These are phyloP conservation scores for Gymnogyps californianus DNA, from an alignment of 2,113 vertebrate genomes.

Conservation along the genomic window DNA sequence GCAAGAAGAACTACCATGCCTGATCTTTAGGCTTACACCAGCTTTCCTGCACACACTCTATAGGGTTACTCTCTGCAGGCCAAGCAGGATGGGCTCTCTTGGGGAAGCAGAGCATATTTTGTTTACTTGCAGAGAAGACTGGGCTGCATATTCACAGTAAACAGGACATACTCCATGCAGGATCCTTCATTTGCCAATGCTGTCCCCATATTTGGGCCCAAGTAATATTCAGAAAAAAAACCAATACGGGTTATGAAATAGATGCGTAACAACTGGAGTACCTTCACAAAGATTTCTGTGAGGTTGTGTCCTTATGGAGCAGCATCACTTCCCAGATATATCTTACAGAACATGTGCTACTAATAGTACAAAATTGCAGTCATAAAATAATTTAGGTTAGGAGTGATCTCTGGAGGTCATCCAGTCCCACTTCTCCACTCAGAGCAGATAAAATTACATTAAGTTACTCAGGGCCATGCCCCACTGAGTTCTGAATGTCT, in stretches of 20 bases:
- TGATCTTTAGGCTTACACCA: background rate
- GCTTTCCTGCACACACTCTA: background rate
- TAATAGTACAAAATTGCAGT: background rate
- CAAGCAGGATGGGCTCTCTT: background rate
- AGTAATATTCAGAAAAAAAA: background rate
- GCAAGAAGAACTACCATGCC: background rate
- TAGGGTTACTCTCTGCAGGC: background rate
- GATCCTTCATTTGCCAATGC: background rate
- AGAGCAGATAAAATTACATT: background rate
- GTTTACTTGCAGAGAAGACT: background rate
- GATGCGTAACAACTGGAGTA: background rate
- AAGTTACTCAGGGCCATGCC: background rate
- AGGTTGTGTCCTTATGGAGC: background rate
- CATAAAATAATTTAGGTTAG: background rate
- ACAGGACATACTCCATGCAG: background rate
- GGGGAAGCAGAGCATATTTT: background rate
- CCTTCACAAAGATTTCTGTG: background rate
- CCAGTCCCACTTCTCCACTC: background rate
- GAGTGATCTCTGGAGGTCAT: background rate
- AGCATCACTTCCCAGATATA: background rate
- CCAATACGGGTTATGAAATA: background rate
- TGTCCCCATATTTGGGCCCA: background rate
- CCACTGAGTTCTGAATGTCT: background rate
- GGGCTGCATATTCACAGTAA: background rate
- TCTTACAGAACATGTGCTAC: background rate